A percentile compares a stretch with the other conserved stretches of the same genome.
phyloP scores from a whole-genome alignment of 2,113 vertebrate species.

The Gymnogyps californianus region DNA sequence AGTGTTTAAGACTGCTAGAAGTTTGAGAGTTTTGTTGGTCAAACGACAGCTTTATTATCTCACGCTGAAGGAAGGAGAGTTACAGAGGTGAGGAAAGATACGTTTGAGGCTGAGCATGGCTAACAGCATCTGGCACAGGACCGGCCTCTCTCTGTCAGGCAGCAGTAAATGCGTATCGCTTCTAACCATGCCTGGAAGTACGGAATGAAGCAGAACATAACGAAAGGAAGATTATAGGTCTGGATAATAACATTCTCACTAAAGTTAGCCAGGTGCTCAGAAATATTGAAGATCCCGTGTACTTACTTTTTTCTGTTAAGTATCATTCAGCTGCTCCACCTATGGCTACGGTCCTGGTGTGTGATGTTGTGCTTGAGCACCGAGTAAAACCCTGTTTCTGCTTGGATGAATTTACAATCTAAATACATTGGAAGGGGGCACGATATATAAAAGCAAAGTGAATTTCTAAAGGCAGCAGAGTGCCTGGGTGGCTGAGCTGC shows the following conservation, averaged over 20 bases:
- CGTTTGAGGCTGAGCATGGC: rapidly evolving
- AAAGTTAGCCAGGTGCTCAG: not conserved
- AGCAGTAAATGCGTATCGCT: rapidly evolving
- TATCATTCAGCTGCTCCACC: not conserved
- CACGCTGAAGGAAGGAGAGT: not conserved
- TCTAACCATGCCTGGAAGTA: not conserved
- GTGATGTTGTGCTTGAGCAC: not conserved
- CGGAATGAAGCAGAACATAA: not conserved
- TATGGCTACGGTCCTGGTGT: rapidly evolving
- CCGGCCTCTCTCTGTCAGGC: not conserved
- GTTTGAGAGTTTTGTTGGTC: not conserved
- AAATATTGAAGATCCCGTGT: not conserved
- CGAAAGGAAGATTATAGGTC: not conserved
- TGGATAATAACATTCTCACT: not conserved
- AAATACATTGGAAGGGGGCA: not conserved
- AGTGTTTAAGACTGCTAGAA: not conserved
- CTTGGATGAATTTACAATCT: not conserved
- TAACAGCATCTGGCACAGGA: not conserved
- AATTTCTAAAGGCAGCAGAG: not conserved
- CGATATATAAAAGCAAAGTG: not conserved
- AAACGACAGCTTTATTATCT: not conserved
- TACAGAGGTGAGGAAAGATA: not conserved
- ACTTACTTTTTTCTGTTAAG: not conserved
- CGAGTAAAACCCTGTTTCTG: not conserved
- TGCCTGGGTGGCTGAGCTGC: not conserved